Base-by-base conservation (phyloP, 2,888 invertebrate genomes). In the Cordilura impudica region DNA sequence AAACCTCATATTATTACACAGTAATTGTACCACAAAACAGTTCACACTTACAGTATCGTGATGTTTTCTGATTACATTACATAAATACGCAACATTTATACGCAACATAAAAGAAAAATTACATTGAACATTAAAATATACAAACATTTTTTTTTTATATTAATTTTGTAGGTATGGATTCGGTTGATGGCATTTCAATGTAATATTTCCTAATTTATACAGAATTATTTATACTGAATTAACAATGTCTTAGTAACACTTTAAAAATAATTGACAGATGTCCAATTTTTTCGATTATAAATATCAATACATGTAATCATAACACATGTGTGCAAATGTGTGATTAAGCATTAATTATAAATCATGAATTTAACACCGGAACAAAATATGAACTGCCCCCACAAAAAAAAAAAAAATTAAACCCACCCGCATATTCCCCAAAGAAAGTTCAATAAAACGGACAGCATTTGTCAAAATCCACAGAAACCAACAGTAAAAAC, bases 271-370 rank as follows among this genome's bases (percentile, higher is more conserved):
- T 58, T 16, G 10, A 49, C 56, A 73, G 65, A 65, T 73, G 65
- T 66, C 14, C 16, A 66, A 43, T 31, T n/a, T 39, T n/a, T 1
- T 31, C 7, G 43, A 66, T 60, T 51, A 14, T 21, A 31, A 35
- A 26, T 29, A 39, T 35, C n/a, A 19, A 31, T 56, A 19, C 14
- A 43, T 5, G 5, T 56, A 10, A 14, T 8, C 10, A 39, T 12
- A 63, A 31, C 31, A 26, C 35, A 65, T 29, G 19, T 65, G 65
- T 18, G 21, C 2, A 58, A 29, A 56, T 54, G 47, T 43, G 54
- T 16, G 26, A 54, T 39, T 35, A 14, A 47, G 47, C 67, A 54
- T 69, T 61, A 75, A 75, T 69, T 75, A 75, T 35, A 69, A 69
- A 69, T 69, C 49, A 49, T 56, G 14, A 69, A 69, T 49, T 69